Conservation (phyloP, 2,113 vertebrate species). For the Etheostoma spectabile region DNA sequence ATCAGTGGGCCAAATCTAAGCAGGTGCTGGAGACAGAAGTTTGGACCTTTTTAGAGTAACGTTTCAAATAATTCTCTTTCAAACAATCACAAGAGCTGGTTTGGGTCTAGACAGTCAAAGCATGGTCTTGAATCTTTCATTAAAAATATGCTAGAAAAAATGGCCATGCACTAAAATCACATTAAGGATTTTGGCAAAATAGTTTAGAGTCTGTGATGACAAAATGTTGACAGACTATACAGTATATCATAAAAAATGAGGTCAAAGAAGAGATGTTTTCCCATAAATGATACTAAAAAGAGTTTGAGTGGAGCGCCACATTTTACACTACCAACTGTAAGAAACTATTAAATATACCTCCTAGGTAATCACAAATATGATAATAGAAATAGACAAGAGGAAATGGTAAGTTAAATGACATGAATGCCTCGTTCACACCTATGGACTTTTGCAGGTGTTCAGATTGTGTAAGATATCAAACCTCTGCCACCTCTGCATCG, state of each 20-base stretch:
- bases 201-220: background rate
- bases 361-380: background rate
- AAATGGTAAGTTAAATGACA: background rate
- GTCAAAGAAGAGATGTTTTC: background rate
- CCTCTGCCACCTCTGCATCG: background rate
- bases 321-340: background rate
- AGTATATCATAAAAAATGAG: background rate
- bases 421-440: background rate
- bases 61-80: constrained; percentile 24
- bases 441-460: too few species aligned
- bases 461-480: background rate
- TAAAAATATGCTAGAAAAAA: background rate
- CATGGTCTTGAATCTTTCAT: background rate
- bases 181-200: background rate
- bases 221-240: background rate
- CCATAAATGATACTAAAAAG: background rate
- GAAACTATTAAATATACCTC: background rate
- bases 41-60: constrained; percentile 33
- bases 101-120: constrained; percentile 2
- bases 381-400: background rate
- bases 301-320: background rate
- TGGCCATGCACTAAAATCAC: background rate
- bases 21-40: constrained; percentile 51
- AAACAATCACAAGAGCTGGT: constrained; percentile 15
- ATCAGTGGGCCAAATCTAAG: constrained; percentile 52